These are phyloP conservation scores for Thermophis baileyi DNA, from an alignment of 2,113 vertebrate genomes.

Conservation along the genomic window DNA sequence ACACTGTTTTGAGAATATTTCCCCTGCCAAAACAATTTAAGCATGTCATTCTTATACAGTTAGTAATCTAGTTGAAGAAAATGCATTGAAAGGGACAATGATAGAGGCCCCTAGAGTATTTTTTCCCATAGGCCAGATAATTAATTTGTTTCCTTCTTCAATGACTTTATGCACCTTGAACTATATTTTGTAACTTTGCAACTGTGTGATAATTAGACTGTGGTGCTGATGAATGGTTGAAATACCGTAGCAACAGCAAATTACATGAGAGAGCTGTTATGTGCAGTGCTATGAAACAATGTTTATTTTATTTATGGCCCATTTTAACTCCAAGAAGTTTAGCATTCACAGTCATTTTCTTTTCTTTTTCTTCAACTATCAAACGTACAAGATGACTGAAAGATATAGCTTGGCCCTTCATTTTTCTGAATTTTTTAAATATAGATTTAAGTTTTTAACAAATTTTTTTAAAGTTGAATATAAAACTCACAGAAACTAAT, in stretches of 20 bases:
- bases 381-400: too few relatives aligned
- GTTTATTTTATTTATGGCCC: too few relatives aligned
- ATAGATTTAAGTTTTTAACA: too few relatives aligned
- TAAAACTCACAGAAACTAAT: too few relatives aligned
- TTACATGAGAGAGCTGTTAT: constrained; percentile 28
- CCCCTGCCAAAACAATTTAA: constrained; percentile 73
- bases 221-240: constrained; percentile 70
- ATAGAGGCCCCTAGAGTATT: constrained; percentile 52
- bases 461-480: too few relatives aligned
- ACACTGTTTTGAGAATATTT: constrained; percentile 68
- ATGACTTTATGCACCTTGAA: constrained; percentile 63
- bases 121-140: constrained; percentile 55
- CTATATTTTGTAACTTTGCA: constrained; percentile 72
- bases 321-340: too few relatives aligned
- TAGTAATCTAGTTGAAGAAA: constrained; percentile 41
- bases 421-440: too few relatives aligned
- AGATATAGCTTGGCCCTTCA: too few relatives aligned
- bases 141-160: constrained; percentile 73
- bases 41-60: constrained; percentile 68
- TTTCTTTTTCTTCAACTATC: too few relatives aligned
- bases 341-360: too few relatives aligned
- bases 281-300: not conserved
- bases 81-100: constrained; percentile 11
- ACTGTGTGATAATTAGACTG: constrained; percentile 73
- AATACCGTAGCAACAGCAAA: constrained; percentile 39